These are phyloP conservation scores for Nemapogon koenigi DNA, from an alignment of 2,888 invertebrate species.

Conservation along the genomic window DNA sequence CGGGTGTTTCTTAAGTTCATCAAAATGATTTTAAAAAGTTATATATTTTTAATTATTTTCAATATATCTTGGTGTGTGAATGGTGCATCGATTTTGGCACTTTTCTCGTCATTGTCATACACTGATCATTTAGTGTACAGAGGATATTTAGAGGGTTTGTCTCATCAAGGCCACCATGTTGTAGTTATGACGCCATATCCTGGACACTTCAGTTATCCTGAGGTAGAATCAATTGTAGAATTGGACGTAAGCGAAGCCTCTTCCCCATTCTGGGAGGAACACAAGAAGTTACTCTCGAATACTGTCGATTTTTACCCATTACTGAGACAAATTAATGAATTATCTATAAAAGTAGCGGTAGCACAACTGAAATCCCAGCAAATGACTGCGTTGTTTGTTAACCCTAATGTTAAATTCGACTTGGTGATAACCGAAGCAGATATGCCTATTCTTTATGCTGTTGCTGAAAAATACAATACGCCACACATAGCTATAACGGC, in stretches of 20 bases:
- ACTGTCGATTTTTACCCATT: slow-evolving; percentile 40
- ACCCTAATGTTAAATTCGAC: slow-evolving; percentile 57
- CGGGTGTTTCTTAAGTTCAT: neutral
- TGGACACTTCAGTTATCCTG: slow-evolving; percentile 39
- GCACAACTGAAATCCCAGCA: slow-evolving; percentile 46
- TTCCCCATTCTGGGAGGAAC: slow-evolving; percentile 41
- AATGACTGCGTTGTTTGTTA: slow-evolving; percentile 41
- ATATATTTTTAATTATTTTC: too few relatives aligned
- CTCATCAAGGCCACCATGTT: slow-evolving; percentile 37
- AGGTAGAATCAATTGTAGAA: slow-evolving; percentile 39
- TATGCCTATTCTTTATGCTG: slow-evolving; percentile 49
- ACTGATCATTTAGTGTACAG: slow-evolving; percentile 47
- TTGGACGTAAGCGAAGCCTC: slow-evolving; percentile 44
- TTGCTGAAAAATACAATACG: slow-evolving; percentile 57
- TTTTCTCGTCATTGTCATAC: slow-evolving; percentile 47
- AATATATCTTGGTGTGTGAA: slow-evolving; percentile 23
- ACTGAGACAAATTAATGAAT: slow-evolving; percentile 34
- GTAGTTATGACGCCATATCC: slow-evolving; percentile 53
- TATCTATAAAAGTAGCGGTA: slow-evolving; percentile 37
- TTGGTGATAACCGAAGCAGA: slow-evolving; percentile 63
- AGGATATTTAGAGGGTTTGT: slow-evolving; percentile 40
- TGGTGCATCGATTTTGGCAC: slow-evolving; percentile 38
- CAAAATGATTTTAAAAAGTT: slow-evolving; percentile 7
- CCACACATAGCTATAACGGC: slow-evolving; percentile 61
- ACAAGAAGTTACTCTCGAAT: slow-evolving; percentile 32